Conservation (phyloP, 2,797 vertebrate species). For the Characodon lateralis region DNA sequence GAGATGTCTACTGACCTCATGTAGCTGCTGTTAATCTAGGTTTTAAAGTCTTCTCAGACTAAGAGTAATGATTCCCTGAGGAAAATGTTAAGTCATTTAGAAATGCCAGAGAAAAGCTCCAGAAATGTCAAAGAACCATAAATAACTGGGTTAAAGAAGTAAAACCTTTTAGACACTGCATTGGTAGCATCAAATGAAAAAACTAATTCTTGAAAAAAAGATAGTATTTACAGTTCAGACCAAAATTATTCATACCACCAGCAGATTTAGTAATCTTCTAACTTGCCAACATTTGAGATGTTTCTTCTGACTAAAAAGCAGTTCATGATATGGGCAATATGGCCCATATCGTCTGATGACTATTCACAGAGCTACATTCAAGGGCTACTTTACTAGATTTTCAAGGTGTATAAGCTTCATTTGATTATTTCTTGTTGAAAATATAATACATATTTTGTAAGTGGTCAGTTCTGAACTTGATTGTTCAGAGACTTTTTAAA, state of each 20-base stretch:
- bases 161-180: background rate
- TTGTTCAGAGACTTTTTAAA: no score
- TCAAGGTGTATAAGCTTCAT: no score
- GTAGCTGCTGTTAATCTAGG: slow-evolving; percentile 15
- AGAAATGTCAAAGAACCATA: background rate
- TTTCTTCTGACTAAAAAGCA: no score
- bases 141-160: background rate
- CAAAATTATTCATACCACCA: background rate
- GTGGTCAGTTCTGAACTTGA: no score
- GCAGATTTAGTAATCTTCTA: background rate
- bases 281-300: no score
- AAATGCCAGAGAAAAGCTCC: background rate
- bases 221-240: background rate
- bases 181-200: background rate
- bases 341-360: no score
- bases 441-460: no score
- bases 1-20: slow-evolving; percentile 19
- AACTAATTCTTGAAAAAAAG: background rate
- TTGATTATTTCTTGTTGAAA: no score
- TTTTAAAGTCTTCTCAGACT: background rate
- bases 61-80: background rate
- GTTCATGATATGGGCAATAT: no score
- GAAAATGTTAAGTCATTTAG: background rate
- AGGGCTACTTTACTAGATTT: no score
- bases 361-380: no score